Evolutionary conservation across 2,888 invertebrate species (phyloP).

Genomic region (Lasioglossum villosulum): DNA sequence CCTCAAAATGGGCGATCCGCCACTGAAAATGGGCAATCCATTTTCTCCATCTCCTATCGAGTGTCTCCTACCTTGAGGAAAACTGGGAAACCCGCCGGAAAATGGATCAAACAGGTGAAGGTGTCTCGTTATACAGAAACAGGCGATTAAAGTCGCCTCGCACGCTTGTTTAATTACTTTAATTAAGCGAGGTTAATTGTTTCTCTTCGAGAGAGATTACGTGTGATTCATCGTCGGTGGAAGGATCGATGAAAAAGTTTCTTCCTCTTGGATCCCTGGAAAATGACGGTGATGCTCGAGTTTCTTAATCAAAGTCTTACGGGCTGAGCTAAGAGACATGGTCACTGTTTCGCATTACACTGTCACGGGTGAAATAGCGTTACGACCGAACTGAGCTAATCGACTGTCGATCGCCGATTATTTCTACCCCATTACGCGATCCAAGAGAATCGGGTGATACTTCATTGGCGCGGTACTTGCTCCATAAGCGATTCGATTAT

Average conservation of each 20-base stretch:
- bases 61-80: not conserved
- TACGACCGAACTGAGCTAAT: slow-evolving; percentile 31
- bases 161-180: slow-evolving; percentile 19
- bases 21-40: no score
- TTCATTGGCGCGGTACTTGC: slow-evolving; percentile 15
- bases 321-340: not conserved
- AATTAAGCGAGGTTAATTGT: slow-evolving; percentile 18
- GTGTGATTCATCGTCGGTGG: not conserved
- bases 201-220: slow-evolving; percentile 15
- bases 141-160: slow-evolving; percentile 4
- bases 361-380: slow-evolving; percentile 24
- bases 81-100: not conserved
- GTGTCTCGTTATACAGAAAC: slow-evolving; percentile 4
- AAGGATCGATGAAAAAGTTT: not conserved
- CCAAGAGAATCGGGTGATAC: slow-evolving; percentile 14
- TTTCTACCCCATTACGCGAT: slow-evolving; percentile 35
- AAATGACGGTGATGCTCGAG: slow-evolving; percentile 8
- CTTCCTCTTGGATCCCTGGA: slow-evolving; percentile 7
- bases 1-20: no score
- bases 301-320: slow-evolving; percentile 11
- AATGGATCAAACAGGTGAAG: not conserved
- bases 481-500: slow-evolving; percentile 29
- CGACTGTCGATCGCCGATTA: slow-evolving; percentile 42
- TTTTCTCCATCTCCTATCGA: no score
- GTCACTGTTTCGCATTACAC: not conserved